Evolutionary conservation across 2,888 invertebrate genomes (phyloP).

Genomic region (Zygaena filipendulae): DNA sequence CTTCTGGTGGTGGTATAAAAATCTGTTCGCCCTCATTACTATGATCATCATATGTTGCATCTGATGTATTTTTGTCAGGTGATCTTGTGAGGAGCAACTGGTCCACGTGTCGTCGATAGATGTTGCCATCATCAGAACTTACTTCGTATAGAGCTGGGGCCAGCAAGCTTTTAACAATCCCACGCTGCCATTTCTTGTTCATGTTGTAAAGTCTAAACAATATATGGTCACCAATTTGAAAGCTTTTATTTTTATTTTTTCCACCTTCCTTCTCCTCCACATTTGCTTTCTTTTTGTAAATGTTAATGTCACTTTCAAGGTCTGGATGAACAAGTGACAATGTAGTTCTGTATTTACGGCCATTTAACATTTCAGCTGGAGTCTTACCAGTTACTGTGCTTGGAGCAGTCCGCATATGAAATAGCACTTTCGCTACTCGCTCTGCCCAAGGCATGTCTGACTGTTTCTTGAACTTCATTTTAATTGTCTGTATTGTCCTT

Average conservation of each 20-base stretch:
- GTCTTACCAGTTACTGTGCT: constrained; percentile 12
- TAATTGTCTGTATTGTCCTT: constrained; percentile 7
- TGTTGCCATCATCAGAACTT: not conserved
- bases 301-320: too few relatives aligned
- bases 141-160: constrained; percentile 5
- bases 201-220: constrained; percentile 5
- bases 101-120: constrained; percentile 3
- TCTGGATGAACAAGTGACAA: constrained; percentile 8
- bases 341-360: constrained; percentile 10
- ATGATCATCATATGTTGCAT: not conserved
- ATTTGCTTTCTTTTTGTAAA: constrained; percentile 2
- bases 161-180: not conserved
- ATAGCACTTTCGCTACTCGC: constrained; percentile 12
- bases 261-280: not conserved
- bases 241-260: constrained; percentile 2
- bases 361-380: constrained; percentile 14
- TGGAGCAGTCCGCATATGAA: constrained; percentile 9
- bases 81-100: constrained; percentile 2
- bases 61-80: not conserved
- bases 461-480: constrained; percentile 5
- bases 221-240: constrained; percentile 3
- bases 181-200: constrained; percentile 4
- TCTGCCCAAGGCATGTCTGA: constrained; percentile 9
- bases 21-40: too few relatives aligned
- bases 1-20: too few relatives aligned